These are phyloP conservation scores for Slavum lentiscoides DNA, from an alignment of 2,888 invertebrate genomes.

Conservation along the genomic window DNA sequence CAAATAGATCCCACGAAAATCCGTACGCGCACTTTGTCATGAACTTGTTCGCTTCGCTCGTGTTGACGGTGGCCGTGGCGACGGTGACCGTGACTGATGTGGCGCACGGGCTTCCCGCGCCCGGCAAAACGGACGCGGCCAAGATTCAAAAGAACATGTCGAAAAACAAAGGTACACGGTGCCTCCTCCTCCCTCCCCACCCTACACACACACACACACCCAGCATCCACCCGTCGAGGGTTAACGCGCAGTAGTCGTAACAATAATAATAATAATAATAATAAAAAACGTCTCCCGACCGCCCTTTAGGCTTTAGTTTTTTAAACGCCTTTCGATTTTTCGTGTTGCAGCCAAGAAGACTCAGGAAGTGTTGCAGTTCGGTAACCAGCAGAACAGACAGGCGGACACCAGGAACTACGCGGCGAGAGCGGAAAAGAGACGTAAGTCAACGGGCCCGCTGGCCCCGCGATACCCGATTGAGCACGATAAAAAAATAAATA, in stretches of 20 bases:
- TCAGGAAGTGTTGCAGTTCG: slow-evolving; percentile 61
- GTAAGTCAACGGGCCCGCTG: slow-evolving; percentile 51
- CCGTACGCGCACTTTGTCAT: no score
- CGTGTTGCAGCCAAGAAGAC: slow-evolving; percentile 59
- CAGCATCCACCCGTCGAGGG: no score
- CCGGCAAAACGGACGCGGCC: slow-evolving; percentile 43
- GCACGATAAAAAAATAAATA: no score
- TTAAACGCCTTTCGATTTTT: neutral
- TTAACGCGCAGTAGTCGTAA: no score
- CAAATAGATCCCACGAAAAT: no score
- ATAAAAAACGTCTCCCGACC: neutral
- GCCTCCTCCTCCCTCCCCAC: no score
- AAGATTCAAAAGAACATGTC: slow-evolving; percentile 49
- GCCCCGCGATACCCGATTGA: no score
- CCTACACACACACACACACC: no score
- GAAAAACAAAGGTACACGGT: slow-evolving; percentile 35
- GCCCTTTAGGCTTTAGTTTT: no score
- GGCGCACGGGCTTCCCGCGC: slow-evolving; percentile 2
- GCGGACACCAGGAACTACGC: slow-evolving; percentile 56
- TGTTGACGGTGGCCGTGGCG: neutral
- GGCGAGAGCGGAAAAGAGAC: slow-evolving; percentile 56
- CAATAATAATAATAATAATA: no score
- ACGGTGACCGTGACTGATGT: neutral
- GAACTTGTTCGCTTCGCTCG: slow-evolving; percentile 17
- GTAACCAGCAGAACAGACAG: slow-evolving; percentile 61